These are phyloP conservation scores for Muricea muricata DNA, from an alignment of 92 coral and sea anemone species.

Conservation along the genomic window DNA sequence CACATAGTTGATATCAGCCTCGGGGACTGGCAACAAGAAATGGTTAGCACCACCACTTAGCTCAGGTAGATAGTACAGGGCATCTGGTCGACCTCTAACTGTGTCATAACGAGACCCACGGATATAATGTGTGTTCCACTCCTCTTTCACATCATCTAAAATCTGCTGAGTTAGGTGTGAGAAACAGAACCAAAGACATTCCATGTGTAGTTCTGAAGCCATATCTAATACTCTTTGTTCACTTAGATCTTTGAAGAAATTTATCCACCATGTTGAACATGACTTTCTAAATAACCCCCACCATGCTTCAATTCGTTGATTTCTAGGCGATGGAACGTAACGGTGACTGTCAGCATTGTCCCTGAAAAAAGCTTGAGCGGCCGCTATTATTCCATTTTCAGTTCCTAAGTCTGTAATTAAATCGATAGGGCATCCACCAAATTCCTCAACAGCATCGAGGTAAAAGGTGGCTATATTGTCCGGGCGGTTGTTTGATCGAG, in stretches of 20 bases:
- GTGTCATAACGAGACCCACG: slow-evolving; percentile 67
- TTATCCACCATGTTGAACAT: slow-evolving; percentile 62
- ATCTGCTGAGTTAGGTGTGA: slow-evolving; percentile 48
- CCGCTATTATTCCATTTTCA: slow-evolving; percentile 71
- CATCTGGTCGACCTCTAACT: slow-evolving; percentile 71
- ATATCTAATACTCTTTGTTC: slow-evolving; percentile 50
- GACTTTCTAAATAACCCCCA: slow-evolving; percentile 56
- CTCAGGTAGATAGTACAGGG: slow-evolving; percentile 74
- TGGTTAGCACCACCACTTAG: slow-evolving; percentile 57
- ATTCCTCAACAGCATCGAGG: slow-evolving; percentile 67
- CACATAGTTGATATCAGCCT: slow-evolving; percentile 58
- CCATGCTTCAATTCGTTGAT: slow-evolving; percentile 65
- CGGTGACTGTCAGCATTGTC: slow-evolving; percentile 56
- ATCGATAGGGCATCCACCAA: slow-evolving; percentile 70
- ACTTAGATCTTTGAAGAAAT: slow-evolving; percentile 50
- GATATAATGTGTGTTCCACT: slow-evolving; percentile 77
- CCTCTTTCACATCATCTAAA: slow-evolving; percentile 64
- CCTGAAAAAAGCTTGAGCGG: slow-evolving; percentile 63
- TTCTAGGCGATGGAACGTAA: slow-evolving; percentile 55
- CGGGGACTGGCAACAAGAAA: slow-evolving; percentile 66
- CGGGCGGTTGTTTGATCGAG: slow-evolving; percentile 58
- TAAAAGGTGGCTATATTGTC: slow-evolving; percentile 65
- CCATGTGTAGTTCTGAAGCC: slow-evolving; percentile 55
- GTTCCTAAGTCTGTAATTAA: slow-evolving; percentile 70
- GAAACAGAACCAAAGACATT: slow-evolving; percentile 75